Base-by-base conservation (phyloP, 1,140 invertebrate species). In the Drosophila kurseongensis region DNA sequence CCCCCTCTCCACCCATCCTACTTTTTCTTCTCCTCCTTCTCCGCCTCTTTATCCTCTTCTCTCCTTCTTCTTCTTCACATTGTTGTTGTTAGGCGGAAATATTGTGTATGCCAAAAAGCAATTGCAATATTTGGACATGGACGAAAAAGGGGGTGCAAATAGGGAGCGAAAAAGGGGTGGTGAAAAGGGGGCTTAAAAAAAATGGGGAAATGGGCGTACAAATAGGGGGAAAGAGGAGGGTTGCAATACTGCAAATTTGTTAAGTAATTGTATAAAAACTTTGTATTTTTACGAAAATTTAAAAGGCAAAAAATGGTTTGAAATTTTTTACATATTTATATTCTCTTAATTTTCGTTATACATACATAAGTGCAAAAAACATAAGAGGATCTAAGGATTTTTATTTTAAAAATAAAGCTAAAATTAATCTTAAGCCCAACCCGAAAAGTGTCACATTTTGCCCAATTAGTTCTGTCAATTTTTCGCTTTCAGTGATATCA, bases 61-160 rank as follows among this genome's bases (percentile, higher is more conserved):
- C 14, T 29, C 35, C 14, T 47, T 38, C 14, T 50, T 23, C 16
- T 57, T 12, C 36, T 40, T 56, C 6, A 27, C 45, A 35, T 32
- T 57, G 50, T 68, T 55, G 50, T 69, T 71, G 65, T 50, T 45
- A 69, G 42, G 42, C 67, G 50, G 63, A 69, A 67, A 67, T 65
- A 67, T 65, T 67, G 65, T 67, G 59, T 65, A 61, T 65, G 65
- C 65, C 59, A 67, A 65, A 65, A 57, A 69, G 67, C 50, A 57
- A 57, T 71, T 69, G 67, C 67, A 71, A 55, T 69, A 68, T 71
- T 71, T 52, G 63, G 50, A 40, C 50, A 47, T 48, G 35, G 13
- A 16, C 10, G 23, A 48, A 68, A 63, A 23, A 36, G 16, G 27
- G 27, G 35, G 23, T 18, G n/a, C n/a, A 7, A 10, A 18, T 7